Percentiles rank a stretch among this genome's conserved stretches.
These are phyloP conservation scores for Halictus rubicundus DNA, from an alignment of 1,140 invertebrate species.

Conservation along the genomic window DNA sequence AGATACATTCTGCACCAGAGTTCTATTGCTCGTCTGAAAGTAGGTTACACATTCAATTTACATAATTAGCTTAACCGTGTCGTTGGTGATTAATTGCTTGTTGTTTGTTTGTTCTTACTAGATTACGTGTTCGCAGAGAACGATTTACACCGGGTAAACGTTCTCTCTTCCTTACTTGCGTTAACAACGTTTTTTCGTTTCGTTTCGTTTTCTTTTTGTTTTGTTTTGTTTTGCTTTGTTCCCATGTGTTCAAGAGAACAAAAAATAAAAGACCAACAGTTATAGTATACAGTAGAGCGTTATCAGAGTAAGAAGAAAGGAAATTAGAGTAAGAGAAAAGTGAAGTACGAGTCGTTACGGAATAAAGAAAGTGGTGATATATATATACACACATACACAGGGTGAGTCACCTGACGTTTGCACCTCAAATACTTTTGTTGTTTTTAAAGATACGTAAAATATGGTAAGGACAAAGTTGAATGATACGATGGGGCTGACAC, in stretches of 20 bases:
- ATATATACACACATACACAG: too few relatives aligned
- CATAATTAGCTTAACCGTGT: conserved; percentile 68
- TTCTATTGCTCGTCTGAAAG: conserved; percentile 82
- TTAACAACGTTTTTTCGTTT: too few relatives aligned
- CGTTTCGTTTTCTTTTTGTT: too few relatives aligned
- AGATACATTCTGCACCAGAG: conserved; percentile 82
- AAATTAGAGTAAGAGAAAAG: conserved; percentile 49
- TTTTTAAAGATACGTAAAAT: too few relatives aligned
- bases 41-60: conserved; percentile 81
- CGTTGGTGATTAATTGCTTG: conserved; percentile 21
- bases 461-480: too few relatives aligned
- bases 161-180: not conserved
- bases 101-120: not conserved
- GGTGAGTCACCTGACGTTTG: too few relatives aligned
- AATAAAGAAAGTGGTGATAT: too few relatives aligned
- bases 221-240: not conserved
- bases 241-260: conserved; percentile 11
- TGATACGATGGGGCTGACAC: too few relatives aligned
- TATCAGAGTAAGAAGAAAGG: conserved; percentile 53
- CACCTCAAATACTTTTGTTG: too few relatives aligned
- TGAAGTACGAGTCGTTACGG: not conserved
- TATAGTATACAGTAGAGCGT: too few relatives aligned
- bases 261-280: not conserved
- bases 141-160: too few relatives aligned
- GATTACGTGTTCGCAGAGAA: too few relatives aligned